phyloP scores from a whole-genome alignment of 2,113 vertebrate genomes.

The Mesembrinibis cayennensis region DNA sequence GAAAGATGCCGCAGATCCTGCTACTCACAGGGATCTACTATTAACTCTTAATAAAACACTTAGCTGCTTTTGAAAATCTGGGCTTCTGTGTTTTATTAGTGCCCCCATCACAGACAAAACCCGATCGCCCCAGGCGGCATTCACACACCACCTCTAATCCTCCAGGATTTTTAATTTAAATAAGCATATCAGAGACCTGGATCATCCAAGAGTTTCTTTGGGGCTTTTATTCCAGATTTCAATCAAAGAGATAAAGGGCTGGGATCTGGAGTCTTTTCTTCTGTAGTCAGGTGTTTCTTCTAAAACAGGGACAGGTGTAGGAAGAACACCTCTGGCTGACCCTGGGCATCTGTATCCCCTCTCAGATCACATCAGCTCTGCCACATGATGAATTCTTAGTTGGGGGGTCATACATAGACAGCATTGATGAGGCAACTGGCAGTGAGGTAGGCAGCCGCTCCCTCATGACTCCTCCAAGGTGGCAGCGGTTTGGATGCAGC shows the following conservation, averaged over 20 bases:
- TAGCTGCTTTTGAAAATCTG: neutral
- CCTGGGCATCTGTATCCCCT: neutral
- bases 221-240: neutral
- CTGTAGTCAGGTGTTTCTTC: neutral
- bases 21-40: neutral
- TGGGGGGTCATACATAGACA: fast-evolving
- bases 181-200: neutral
- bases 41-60: neutral
- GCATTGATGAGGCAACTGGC: neutral
- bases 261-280: neutral
- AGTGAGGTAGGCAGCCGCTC: neutral
- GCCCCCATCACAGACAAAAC: neutral
- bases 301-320: neutral
- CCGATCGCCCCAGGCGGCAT: neutral
- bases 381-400: neutral
- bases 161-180: slow-evolving; percentile 21
- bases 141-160: neutral
- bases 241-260: neutral
- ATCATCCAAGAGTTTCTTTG: neutral
- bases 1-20: neutral
- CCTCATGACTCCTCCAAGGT: neutral
- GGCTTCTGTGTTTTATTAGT: slow-evolving; percentile 9
- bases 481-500: neutral
- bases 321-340: neutral
- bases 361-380: neutral